These are phyloP conservation scores for Hermetia illucens DNA, from an alignment of 1,140 invertebrate genomes.

Conservation along the genomic window DNA sequence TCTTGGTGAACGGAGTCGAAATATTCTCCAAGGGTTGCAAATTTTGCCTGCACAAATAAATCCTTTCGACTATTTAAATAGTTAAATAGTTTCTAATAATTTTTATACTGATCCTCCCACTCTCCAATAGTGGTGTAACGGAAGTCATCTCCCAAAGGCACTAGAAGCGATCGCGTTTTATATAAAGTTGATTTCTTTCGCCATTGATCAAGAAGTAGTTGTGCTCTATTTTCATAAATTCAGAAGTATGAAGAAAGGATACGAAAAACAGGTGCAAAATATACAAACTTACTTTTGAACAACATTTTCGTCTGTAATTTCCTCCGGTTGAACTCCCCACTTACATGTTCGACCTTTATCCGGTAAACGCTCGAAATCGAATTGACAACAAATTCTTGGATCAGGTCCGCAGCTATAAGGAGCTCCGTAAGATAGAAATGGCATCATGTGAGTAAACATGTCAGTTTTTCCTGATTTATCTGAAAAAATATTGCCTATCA, in stretches of 20 bases:
- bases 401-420: conserved; percentile 94
- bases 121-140: conserved; percentile 69
- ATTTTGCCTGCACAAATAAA: conserved; percentile 61
- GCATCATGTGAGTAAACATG: conserved; percentile 90
- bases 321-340: conserved; percentile 61
- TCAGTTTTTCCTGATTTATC: conserved; percentile 57
- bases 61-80: conserved; percentile 71
- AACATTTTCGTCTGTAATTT: conserved; percentile 68
- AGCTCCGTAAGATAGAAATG: conserved; percentile 92
- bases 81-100: conserved; percentile 83
- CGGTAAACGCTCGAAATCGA: conserved; percentile 81
- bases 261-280: conserved; percentile 5
- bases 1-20: conserved; percentile 58
- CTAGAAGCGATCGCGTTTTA: conserved; percentile 68
- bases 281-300: conserved; percentile 43
- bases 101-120: conserved; percentile 82
- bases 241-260: conserved; percentile 7
- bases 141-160: conserved; percentile 92
- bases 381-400: conserved; percentile 85
- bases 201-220: conserved; percentile 79
- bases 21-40: conserved; percentile 70
- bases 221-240: conserved; percentile 35
- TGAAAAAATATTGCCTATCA: too few relatives aligned
- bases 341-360: conserved; percentile 67
- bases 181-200: conserved; percentile 85